These are phyloP conservation scores for Alexandromys oeconomus DNA, from an alignment of 2,797 vertebrate genomes.

Conservation along the genomic window DNA sequence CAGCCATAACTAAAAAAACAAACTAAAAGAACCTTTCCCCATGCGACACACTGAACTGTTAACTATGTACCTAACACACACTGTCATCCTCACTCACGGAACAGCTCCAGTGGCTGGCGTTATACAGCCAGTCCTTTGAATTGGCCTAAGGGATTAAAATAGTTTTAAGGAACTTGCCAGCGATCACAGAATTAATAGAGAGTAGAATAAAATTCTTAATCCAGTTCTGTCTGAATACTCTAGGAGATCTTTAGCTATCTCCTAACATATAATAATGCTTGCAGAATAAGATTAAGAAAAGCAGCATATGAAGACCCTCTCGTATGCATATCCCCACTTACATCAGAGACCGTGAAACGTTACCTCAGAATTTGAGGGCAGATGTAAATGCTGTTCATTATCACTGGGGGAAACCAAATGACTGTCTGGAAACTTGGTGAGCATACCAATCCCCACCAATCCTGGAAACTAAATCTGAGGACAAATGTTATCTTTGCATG, in stretches of 20 bases:
- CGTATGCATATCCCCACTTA: not conserved
- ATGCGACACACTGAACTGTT: not conserved
- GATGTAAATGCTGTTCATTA: not conserved
- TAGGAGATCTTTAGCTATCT: not conserved
- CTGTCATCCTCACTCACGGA: not conserved
- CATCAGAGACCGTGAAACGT: slow-evolving; percentile 25
- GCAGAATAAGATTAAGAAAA: not conserved
- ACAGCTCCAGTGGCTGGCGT: not conserved
- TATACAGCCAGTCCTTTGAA: not conserved
- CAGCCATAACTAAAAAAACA: not conserved
- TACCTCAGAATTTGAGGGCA: not conserved
- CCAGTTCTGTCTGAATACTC: not conserved
- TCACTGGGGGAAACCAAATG: slow-evolving; percentile 45
- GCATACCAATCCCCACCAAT: slow-evolving; percentile 7
- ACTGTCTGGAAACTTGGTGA: slow-evolving; percentile 47
- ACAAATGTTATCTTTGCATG: slow-evolving; percentile 51
- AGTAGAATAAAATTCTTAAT: not conserved
- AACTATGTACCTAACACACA: not conserved
- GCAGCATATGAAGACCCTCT: not conserved
- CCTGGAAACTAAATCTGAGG: slow-evolving; percentile 65
- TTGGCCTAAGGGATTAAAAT: not conserved
- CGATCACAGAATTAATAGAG: not conserved
- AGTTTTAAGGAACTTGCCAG: not conserved
- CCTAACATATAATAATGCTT: not conserved
- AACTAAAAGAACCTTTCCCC: not conserved